These are phyloP conservation scores for Brachionus rotundiformis DNA, from an alignment of 1,140 invertebrate species.

Conservation along the genomic window DNA sequence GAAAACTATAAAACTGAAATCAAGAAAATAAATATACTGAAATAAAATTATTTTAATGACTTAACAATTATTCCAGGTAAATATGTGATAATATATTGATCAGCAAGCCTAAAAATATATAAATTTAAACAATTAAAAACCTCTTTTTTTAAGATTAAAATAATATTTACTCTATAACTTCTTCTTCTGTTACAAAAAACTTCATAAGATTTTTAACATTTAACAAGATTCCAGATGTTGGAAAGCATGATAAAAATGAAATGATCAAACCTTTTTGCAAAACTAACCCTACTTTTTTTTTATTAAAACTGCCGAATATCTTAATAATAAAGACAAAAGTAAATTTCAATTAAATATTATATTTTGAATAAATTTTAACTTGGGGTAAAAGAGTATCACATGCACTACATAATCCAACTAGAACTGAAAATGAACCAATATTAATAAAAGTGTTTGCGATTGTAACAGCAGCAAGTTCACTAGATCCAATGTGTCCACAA, in stretches of 20 bases:
- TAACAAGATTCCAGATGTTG: constrained; percentile 15
- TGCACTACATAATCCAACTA: constrained; percentile 34
- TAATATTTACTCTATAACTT: neutral
- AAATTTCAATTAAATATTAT: too few relatives aligned
- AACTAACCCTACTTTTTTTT: constrained; percentile 36
- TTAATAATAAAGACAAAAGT: too few relatives aligned
- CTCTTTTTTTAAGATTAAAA: neutral
- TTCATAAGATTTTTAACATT: constrained; percentile 46
- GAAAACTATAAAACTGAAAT: constrained; percentile 33
- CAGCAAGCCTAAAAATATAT: neutral
- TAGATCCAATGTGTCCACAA: constrained; percentile 37
- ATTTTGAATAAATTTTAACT: neutral
- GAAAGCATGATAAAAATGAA: constrained; percentile 25
- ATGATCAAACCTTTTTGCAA: constrained; percentile 45
- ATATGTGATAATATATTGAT: constrained; percentile 36
- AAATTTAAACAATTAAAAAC: neutral
- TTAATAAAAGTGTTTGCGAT: constrained; percentile 48
- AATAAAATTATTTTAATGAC: too few relatives aligned
- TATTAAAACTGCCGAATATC: constrained; percentile 6
- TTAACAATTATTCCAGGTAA: constrained; percentile 28
- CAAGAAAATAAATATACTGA: too few relatives aligned
- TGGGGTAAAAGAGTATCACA: constrained; percentile 46
- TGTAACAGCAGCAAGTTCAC: constrained; percentile 36
- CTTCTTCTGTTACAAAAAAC: neutral
- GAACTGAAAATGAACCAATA: constrained; percentile 32